A percentile compares a stretch with the other conserved stretches of the same genome.
Evolutionary conservation across 2,888 invertebrate genomes (phyloP).

Genomic region (Cerastis rubricosa): DNA sequence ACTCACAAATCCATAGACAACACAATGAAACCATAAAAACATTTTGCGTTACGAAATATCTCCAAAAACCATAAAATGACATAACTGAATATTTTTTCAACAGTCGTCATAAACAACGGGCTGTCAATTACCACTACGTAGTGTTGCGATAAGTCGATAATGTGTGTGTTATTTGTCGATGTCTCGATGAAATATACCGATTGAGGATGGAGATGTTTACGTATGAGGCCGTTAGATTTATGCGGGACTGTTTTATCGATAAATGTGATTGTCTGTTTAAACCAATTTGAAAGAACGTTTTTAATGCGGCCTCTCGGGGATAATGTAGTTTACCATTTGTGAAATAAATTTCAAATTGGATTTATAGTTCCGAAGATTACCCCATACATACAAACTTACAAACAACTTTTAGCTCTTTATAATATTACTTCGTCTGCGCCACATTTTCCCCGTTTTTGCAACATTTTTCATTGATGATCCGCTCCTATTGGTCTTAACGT

Average conservation of each 20-base stretch:
- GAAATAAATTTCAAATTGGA: too few species aligned
- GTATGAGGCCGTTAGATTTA: constrained; percentile 33
- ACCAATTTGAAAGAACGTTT: neutral
- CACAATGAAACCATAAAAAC: constrained; percentile 39
- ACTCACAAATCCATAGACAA: constrained; percentile 7
- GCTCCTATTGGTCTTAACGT: too few species aligned
- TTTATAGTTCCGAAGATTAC: too few species aligned
- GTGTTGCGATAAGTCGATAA: constrained; percentile 55
- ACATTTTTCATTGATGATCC: too few species aligned
- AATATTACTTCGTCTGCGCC: too few species aligned
- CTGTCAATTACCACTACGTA: constrained; percentile 76
- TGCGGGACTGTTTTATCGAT: constrained; percentile 26
- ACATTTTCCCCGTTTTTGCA: too few species aligned
- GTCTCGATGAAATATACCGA: constrained; percentile 47
- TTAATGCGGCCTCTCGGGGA: too few species aligned
- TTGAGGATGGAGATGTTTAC: constrained; percentile 67
- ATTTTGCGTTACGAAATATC: constrained; percentile 48
- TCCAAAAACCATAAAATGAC: constrained; percentile 55
- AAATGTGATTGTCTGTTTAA: neutral
- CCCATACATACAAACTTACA: too few species aligned
- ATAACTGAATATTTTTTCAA: constrained; percentile 66
- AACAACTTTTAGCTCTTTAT: too few species aligned
- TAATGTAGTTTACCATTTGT: too few species aligned
- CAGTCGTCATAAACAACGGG: constrained; percentile 73
- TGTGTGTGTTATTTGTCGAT: constrained; percentile 32